Evolutionary conservation across 2,888 invertebrate genomes (phyloP), one percentile per base, ranked within the genome.

Genomic region (Invenusta paracnida): DNA sequence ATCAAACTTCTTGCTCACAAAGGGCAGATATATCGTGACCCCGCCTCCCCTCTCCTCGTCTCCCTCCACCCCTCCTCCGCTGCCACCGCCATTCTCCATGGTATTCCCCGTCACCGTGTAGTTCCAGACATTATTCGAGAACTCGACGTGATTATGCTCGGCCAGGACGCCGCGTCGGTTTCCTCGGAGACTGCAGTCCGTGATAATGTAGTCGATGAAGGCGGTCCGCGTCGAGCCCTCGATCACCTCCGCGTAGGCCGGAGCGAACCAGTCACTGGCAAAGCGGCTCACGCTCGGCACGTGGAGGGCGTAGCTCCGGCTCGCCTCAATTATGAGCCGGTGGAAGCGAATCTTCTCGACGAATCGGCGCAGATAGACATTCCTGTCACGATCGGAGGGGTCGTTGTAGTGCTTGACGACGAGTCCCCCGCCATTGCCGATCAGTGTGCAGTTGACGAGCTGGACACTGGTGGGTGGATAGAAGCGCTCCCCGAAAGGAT

Each of bases 71-170:
- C n/a, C n/a, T n/a, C n/a, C n/a, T n/a, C n/a, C n/a, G n/a, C n/a
- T n/a, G n/a, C n/a, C n/a, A 87, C 93, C 93, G 90, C 98, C 98
- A 88, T 95, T 93, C 90, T 95, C 95, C 87, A 99, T 94, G 0
- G 95, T 94, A 87, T 95, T 95, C 89, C 96, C 95, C 90, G 95
- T 95, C 82, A 98, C 91, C 29, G 95, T 93, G 93, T 98, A 99
- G 90, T 98, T 96, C 93, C 97, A 99, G 0, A 99, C 93, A 92
- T 99, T 99, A 90, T 98, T 98, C 0, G 98, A 97, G 87, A 96
- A 95, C 88, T 97, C 94, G 89, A 98, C 94, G 91, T 99, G 92
- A 79, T 96, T 96, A 89, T 95, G 95, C 89, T 98, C 97, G 85
- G 94, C 93, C 87, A 98, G 94, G 17, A 97, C 96, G 0, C 92